Base-by-base conservation (phyloP, 2,797 vertebrate species). In the Echeneis naucrates region DNA sequence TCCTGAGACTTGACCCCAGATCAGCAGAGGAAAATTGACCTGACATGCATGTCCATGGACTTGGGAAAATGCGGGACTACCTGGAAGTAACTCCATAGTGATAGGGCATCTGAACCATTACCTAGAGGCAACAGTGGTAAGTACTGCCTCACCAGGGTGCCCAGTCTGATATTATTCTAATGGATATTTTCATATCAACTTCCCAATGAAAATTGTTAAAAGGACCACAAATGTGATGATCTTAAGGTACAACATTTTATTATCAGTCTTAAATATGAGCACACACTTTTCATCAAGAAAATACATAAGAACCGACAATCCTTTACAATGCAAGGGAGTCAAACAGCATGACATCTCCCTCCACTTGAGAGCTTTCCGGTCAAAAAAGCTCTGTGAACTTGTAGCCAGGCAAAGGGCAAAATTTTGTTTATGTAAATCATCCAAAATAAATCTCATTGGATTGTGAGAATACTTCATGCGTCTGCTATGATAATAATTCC, bases 211-310 rank as follows among this genome's bases (percentile, higher is more conserved):
- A 32, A 9, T 6, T n/a, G 32, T 24, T 24, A 3, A 23, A 68
- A 48, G 17, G 2, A 52, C 0, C 4, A 51, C 21, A 52, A 48
- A 74, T 5, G 23, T 10, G 76, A 63, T 21, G 19, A 48, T 63
- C 12, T 85, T 92, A 93, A 92, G 90, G 92, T 92, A 92, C 91
- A 93, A 93, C 92, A 90, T 93, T 94, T 95, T 94, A 93, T 95
- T 93, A 91, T 94, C 92, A 93, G 92, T 93, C 92, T 95, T 95
- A 94, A 94, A 94, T 94, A 95, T 93, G 92, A 93, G 90, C 94
- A 94, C 92, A 94, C 90, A 93, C 84, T 90, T 88, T 87, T 90
- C 89, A 91, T 93, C 92, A 92, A 93, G 87, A 92, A 91, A 92
- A 92, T 91, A 92, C 87, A 92, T 85, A 90, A 90, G 87, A 92